phyloP scores from a whole-genome alignment of 2,797 vertebrate genomes.

The Glossophaga mutica region DNA sequence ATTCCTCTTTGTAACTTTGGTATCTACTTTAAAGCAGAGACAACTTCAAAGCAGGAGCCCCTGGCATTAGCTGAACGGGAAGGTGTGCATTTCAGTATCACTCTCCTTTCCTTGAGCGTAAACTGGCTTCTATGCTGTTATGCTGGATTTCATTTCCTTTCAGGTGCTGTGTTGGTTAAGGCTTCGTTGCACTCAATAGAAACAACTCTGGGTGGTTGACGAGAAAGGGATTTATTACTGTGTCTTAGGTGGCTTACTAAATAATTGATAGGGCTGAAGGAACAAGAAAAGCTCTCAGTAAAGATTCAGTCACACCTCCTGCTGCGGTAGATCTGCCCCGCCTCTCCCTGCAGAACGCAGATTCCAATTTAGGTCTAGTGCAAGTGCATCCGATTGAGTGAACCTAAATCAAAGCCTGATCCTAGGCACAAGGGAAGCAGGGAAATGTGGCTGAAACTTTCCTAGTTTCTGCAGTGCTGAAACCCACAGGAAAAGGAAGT shows the following conservation, averaged over 20 bases:
- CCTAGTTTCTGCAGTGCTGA: neutral
- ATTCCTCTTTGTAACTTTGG: neutral
- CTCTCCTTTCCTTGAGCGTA: neutral
- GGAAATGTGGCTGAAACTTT: neutral
- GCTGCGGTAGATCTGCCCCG: neutral
- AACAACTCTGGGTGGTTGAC: neutral
- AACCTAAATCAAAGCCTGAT: neutral
- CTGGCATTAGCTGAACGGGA: neutral
- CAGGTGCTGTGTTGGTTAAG: neutral
- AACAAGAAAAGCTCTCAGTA: neutral
- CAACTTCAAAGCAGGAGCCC: neutral
- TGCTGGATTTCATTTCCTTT: neutral
- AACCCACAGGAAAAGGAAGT: neutral
- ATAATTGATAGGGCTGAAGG: constrained; percentile 22
- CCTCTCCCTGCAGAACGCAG: neutral
- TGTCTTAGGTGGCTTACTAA: constrained; percentile 28
- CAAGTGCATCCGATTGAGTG: neutral
- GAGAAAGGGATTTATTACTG: neutral
- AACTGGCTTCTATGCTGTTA: neutral
- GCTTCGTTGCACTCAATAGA: constrained; percentile 29
- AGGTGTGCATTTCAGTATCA: neutral
- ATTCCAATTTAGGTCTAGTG: neutral
- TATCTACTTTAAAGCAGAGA: neutral
- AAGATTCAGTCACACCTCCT: neutral
- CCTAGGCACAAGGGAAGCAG: neutral